Conservation (phyloP, 2,113 vertebrate species). For the Neogobius melanostomus region DNA sequence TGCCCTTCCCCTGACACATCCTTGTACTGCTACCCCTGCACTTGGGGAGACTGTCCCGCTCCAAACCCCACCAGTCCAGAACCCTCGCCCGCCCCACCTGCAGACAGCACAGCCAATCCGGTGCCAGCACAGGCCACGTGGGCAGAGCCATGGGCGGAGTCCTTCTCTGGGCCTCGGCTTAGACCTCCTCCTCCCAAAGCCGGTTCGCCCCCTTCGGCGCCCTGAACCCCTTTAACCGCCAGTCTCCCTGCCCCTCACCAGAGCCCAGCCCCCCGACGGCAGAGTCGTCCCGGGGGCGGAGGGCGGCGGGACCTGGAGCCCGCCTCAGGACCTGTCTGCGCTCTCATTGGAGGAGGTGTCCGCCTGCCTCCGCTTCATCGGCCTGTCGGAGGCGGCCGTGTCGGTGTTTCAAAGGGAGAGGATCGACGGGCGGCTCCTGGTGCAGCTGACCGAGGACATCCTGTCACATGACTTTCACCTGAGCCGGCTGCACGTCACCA, state of each 20-base stretch:
- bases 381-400: slow-evolving; percentile 92
- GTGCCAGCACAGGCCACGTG: slow-evolving; percentile 82
- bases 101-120: slow-evolving; percentile 61
- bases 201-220: slow-evolving; percentile 92
- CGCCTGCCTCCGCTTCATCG: slow-evolving; percentile 92
- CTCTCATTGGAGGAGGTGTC: slow-evolving; percentile 96
- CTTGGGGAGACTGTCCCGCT: slow-evolving; percentile 90
- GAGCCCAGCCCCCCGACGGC: slow-evolving; percentile 68
- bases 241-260: slow-evolving; percentile 74
- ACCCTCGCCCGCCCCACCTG: slow-evolving; percentile 26
- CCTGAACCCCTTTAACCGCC: slow-evolving; percentile 86
- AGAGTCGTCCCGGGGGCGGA: slow-evolving; percentile 74
- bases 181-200: slow-evolving; percentile 83
- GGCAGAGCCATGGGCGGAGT: slow-evolving; percentile 81
- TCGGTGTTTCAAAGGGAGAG: slow-evolving; percentile 90
- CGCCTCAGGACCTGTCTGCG: slow-evolving; percentile 86
- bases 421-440: slow-evolving; percentile 95
- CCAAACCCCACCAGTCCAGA: slow-evolving; percentile 76
- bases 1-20: slow-evolving; percentile 88
- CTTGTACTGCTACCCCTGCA: slow-evolving; percentile 94
- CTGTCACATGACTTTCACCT: slow-evolving; percentile 94
- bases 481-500: slow-evolving; percentile 96
- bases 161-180: slow-evolving; percentile 80
- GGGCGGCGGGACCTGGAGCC: slow-evolving; percentile 86
- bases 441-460: slow-evolving; percentile 97